Base-by-base conservation (phyloP, 1,140 invertebrate genomes). In the Phocides pigmalion region DNA sequence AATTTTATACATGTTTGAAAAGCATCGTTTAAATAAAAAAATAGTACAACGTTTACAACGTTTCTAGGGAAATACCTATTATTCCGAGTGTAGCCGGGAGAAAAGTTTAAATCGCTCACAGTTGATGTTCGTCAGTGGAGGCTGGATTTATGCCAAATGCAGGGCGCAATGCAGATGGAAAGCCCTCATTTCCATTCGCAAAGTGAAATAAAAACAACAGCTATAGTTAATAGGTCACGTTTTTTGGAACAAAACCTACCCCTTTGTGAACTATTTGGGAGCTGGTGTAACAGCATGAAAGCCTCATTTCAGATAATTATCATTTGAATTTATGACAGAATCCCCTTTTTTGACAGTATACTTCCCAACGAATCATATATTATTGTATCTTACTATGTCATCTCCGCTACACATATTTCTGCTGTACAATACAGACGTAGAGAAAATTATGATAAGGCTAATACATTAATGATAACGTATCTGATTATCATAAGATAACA, bases 111-210 rank as follows among this genome's bases (percentile, higher is more conserved):
- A 47, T 47, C 22, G 16, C 41, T 59, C 56, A 49, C 25, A 49
- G 42, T 47, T 61, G 56, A 61, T 61, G 56, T 22, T 37, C 44
- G 56, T 61, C 56, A 61, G 44, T 15, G 42, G 56, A 47, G n/a
- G 42, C 56, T 61, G 56, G 56, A 61, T 61, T 61, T 37, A 47
- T 61, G 56, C 56, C 56, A 61, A 61, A 61, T 47, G 44, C 56
- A 49, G 56, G 56, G 56, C 56, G 56, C 56, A 61, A 37, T 61
- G 56, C 56, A 61, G 56, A 61, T 61, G 56, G 56, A 61, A 61
- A 61, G 56, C 56, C 56, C 56, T 61, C 56, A 61, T 61, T 61
- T 61, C 56, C 25, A 61, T 12, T 22, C 56, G 46, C 42, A 61
- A 61, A 61, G 44, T 61, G 42, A 61, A 61, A 61, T 61, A 61